A percentile compares a stretch with the other conserved stretches of the same genome.
These are phyloP conservation scores for Alviniconcha marisindica DNA, from an alignment of 1,140 invertebrate genomes.

Conservation along the genomic window DNA sequence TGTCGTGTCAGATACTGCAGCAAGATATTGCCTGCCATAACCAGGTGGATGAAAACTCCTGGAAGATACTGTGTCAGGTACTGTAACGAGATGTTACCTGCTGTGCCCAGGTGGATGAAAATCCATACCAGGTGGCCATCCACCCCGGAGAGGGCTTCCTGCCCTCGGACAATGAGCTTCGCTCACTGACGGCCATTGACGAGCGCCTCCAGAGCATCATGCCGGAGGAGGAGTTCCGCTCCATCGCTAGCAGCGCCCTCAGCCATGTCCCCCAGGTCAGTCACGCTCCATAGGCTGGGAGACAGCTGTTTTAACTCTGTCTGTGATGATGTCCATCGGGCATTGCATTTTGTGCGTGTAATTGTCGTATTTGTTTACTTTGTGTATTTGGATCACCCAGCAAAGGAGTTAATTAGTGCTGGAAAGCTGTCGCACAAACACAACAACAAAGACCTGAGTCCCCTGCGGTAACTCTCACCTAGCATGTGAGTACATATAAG, in stretches of 20 bases:
- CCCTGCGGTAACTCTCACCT: too few species aligned
- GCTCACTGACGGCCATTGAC: conserved; percentile 61
- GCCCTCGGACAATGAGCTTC: conserved; percentile 55
- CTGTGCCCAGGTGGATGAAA: conserved; percentile 49
- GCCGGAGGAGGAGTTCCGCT: conserved; percentile 63
- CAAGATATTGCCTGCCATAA: too few species aligned
- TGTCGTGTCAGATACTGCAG: too few species aligned
- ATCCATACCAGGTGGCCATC: conserved; percentile 57
- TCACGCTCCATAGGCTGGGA: too few species aligned
- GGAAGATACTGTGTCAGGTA: too few species aligned
- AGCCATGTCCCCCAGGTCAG: conserved; percentile 43
- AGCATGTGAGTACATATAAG: too few species aligned
- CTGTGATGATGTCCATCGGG: not conserved
- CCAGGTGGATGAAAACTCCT: too few species aligned
- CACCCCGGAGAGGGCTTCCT: conserved; percentile 63
- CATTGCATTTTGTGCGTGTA: not conserved
- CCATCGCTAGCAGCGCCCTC: conserved; percentile 45
- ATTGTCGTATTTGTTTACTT: too few species aligned
- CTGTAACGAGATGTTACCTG: too few species aligned
- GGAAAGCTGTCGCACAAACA: too few species aligned
- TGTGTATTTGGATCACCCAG: conserved; percentile 7
- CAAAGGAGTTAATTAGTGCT: too few species aligned
- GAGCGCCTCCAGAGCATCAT: conserved; percentile 57
- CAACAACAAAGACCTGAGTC: too few species aligned
- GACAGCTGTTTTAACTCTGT: not conserved